These are phyloP conservation scores for Lasaia peninsularis DNA, from an alignment of 1,140 invertebrate genomes.

Conservation along the genomic window DNA sequence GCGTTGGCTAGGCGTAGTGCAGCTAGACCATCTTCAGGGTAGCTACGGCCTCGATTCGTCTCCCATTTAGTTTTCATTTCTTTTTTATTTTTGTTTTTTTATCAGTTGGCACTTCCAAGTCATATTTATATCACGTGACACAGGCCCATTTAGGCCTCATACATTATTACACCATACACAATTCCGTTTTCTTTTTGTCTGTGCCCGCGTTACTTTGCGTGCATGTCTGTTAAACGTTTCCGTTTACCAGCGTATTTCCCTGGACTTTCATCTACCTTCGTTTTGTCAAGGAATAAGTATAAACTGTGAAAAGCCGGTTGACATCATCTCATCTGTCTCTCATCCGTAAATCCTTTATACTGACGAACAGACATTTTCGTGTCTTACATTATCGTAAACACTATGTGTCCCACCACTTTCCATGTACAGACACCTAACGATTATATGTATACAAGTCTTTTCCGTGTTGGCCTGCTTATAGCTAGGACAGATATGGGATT, in stretches of 20 bases:
- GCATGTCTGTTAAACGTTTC: conserved; percentile 20
- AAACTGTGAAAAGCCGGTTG: conserved; percentile 46
- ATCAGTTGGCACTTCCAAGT: conserved; percentile 58
- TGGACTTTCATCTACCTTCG: conserved; percentile 8
- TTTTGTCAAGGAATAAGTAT: conserved; percentile 14
- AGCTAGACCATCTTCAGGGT: conserved; percentile 50
- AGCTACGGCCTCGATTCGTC: conserved; percentile 58
- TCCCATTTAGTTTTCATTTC: conserved; percentile 41
- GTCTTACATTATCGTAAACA: conserved; percentile 28
- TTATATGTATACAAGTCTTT: conserved; percentile 45
- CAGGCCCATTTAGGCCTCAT: conserved; percentile 42
- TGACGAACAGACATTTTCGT: conserved; percentile 23
- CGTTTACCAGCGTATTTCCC: conserved; percentile 4
- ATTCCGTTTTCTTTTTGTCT: conserved; percentile 34
- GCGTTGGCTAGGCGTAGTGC: conserved; percentile 59
- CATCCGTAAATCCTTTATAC: conserved; percentile 16
- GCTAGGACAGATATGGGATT: conserved; percentile 58
- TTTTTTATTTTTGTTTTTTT: conserved; percentile 46
- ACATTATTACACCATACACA: conserved; percentile 63
- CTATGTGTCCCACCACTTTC: conserved; percentile 29
- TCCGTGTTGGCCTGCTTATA: conserved; percentile 59
- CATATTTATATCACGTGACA: conserved; percentile 69
- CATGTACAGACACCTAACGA: conserved; percentile 39
- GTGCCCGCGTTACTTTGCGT: conserved; percentile 26
- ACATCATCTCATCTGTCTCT: conserved; percentile 25